phyloP scores from a whole-genome alignment of 2,113 vertebrate species.

The Canis aureus region DNA sequence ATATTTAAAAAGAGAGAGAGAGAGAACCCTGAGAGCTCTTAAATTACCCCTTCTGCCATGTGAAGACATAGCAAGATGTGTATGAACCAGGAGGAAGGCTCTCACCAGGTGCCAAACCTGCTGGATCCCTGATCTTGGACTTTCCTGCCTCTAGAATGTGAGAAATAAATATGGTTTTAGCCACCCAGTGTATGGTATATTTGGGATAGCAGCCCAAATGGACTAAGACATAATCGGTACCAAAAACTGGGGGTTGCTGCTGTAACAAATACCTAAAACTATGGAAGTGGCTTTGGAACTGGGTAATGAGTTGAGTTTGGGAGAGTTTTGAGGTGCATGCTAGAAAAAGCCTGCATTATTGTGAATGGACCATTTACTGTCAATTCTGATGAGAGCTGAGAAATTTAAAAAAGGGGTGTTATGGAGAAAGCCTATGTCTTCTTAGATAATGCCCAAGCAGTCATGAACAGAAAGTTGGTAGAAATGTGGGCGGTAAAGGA shows the following conservation, averaged over 20 bases:
- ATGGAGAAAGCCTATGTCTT: not conserved
- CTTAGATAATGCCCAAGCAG: not conserved
- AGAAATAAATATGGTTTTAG: not conserved
- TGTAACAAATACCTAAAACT: not conserved
- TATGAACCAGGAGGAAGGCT: not conserved
- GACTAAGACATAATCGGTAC: not conserved
- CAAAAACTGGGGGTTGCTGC: not conserved
- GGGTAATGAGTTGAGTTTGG: not conserved
- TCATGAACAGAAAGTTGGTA: not conserved
- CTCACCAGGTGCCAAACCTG: not conserved
- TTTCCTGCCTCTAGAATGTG: not conserved
- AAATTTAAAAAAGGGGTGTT: not conserved
- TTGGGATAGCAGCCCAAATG: not conserved
- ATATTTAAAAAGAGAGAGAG: too few relatives aligned
- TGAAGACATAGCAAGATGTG: not conserved
- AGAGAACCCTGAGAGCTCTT: too few relatives aligned
- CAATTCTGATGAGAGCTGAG: not conserved
- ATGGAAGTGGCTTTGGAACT: not conserved
- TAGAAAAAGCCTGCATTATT: not conserved
- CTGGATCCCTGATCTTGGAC: not conserved
- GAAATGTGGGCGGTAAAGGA: not conserved
- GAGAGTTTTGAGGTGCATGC: not conserved
- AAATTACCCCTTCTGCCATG: not conserved
- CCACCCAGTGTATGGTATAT: not conserved
- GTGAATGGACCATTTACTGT: not conserved